Percentiles rank a stretch among this genome's conserved stretches.
Conservation (phyloP, 2,888 invertebrate species). For the Erebia epiphron region DNA sequence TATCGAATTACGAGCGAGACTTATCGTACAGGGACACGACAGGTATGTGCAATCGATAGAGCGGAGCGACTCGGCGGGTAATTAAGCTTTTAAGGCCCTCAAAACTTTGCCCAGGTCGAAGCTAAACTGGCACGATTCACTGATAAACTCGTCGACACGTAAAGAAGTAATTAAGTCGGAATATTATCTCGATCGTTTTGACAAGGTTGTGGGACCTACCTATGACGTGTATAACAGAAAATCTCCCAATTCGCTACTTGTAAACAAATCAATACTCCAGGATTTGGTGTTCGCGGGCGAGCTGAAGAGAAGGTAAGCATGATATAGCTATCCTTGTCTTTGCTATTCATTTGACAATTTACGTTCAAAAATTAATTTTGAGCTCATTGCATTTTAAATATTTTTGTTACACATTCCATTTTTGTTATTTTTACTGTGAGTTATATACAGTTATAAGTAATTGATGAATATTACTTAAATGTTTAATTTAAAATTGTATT, state of each 20-base stretch:
- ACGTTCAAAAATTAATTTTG: not conserved
- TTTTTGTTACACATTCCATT: not conserved
- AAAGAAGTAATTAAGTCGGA: slow-evolving; percentile 71
- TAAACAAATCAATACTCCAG: slow-evolving; percentile 79
- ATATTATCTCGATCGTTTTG: slow-evolving; percentile 75
- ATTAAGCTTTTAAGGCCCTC: slow-evolving; percentile 67
- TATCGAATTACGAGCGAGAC: slow-evolving; percentile 56
- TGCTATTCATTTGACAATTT: slow-evolving; percentile 19
- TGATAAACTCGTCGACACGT: slow-evolving; percentile 73
- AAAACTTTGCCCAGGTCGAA: slow-evolving; percentile 60
- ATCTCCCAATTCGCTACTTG: slow-evolving; percentile 61
- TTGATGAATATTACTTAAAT: not conserved
- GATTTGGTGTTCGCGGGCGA: slow-evolving; percentile 64
- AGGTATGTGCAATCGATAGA: slow-evolving; percentile 71
- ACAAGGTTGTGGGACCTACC: slow-evolving; percentile 69
- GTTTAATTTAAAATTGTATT: not conserved
- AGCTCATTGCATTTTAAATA: not conserved
- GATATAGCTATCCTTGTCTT: slow-evolving; percentile 40
- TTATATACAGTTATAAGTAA: too few species aligned
- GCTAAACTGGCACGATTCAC: slow-evolving; percentile 65
- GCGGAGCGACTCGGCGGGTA: slow-evolving; percentile 69
- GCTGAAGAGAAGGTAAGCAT: slow-evolving; percentile 48
- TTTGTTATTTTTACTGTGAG: too few species aligned
- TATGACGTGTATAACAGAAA: slow-evolving; percentile 55
- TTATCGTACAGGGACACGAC: slow-evolving; percentile 56